Percentiles rank a stretch among this genome's conserved stretches.
These are phyloP conservation scores for Lasius platythorax DNA, from an alignment of 2,888 invertebrate species.

Conservation along the genomic window DNA sequence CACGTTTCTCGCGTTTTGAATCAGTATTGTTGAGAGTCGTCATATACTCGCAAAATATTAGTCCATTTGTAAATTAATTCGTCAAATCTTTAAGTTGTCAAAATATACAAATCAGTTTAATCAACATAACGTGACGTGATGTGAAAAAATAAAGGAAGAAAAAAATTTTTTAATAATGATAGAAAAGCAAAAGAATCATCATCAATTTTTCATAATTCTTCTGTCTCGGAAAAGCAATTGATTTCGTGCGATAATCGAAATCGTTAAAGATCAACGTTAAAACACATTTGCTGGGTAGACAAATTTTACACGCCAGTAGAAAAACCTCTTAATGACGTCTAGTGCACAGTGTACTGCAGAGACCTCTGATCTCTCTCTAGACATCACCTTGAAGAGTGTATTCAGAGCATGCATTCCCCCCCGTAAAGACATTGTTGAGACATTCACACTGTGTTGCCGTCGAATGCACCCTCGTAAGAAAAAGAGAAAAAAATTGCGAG, in stretches of 20 bases:
- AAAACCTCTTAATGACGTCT: slow-evolving; percentile 59
- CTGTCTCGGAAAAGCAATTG: background rate
- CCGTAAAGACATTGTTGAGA: slow-evolving; percentile 35
- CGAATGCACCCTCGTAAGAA: slow-evolving; percentile 70
- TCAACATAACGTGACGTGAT: background rate
- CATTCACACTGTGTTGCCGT: slow-evolving; percentile 30
- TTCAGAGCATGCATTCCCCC: slow-evolving; percentile 47
- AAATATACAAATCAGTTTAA: background rate
- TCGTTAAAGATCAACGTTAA: background rate
- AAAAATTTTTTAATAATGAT: background rate
- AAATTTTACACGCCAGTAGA: slow-evolving; percentile 39
- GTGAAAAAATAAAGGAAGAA: background rate
- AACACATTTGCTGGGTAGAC: slow-evolving; percentile 31
- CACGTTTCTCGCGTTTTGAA: slow-evolving; percentile 14
- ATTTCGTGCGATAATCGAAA: background rate
- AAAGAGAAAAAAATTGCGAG: slow-evolving; percentile 12
- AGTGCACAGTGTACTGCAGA: slow-evolving; percentile 69
- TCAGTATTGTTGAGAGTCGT: background rate
- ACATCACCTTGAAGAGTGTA: slow-evolving; percentile 58
- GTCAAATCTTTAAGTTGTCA: background rate
- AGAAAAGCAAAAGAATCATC: background rate
- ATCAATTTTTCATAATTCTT: background rate
- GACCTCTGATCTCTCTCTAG: slow-evolving; percentile 66
- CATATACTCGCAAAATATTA: background rate
- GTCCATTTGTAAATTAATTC: background rate